Evolutionary conservation across 1,140 invertebrate genomes (phyloP).

Genomic region (Brachionus plicatilis): DNA sequence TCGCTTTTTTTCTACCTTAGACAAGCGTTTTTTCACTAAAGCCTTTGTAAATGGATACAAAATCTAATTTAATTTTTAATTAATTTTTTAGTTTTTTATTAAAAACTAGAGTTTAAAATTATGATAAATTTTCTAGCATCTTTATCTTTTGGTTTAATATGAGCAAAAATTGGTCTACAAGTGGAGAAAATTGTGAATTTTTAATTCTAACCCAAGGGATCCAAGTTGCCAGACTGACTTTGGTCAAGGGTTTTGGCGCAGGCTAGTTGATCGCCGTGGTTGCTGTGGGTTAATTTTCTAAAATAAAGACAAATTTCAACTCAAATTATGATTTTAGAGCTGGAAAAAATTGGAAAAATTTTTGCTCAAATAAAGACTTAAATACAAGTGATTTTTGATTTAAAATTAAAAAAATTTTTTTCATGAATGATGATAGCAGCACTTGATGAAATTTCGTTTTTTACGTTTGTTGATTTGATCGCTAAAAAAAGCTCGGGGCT

Average conservation of each 20-base stretch:
- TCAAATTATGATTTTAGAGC: too few species aligned
- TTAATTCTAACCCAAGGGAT: too few species aligned
- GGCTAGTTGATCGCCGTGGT: too few species aligned
- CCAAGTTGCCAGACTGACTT: too few species aligned
- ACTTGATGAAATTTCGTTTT: neutral
- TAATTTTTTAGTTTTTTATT: neutral
- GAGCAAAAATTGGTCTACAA: neutral
- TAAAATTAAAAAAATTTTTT: neutral
- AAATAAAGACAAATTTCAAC: too few species aligned
- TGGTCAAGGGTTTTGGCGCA: too few species aligned
- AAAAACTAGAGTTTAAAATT: neutral
- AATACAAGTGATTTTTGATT: neutral
- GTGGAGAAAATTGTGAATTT: too few species aligned
- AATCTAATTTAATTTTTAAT: neutral
- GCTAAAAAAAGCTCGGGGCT: neutral
- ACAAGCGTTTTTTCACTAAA: neutral
- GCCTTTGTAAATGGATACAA: neutral
- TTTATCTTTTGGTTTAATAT: neutral
- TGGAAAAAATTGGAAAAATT: neutral
- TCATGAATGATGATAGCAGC: conserved; percentile 30
- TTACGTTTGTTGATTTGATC: neutral
- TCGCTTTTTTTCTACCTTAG: neutral
- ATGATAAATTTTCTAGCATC: neutral
- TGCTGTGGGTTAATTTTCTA: too few species aligned
- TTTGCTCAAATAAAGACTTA: neutral